Evolutionary conservation across 1,140 invertebrate species (phyloP), one percentile per base, ranked within the genome.

Genomic region (Tetramorium alpestre): DNA sequence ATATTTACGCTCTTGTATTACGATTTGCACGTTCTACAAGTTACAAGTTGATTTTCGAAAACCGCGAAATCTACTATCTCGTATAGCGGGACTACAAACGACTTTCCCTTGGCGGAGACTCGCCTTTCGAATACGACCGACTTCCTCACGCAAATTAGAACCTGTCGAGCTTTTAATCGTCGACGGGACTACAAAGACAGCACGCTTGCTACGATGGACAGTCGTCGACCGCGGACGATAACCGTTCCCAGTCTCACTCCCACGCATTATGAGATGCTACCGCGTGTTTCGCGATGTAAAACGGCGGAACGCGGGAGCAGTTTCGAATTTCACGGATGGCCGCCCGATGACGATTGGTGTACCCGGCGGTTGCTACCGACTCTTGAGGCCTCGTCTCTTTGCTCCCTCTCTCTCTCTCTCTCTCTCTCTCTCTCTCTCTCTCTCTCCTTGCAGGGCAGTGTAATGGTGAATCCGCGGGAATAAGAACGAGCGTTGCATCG

Each of bases 321-420:
- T 18, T 86, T 88, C 72, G 56, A 87, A 89, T 90, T 91, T 91
- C 89, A 90, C 84, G 90, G 90, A 87, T 90, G 90, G 64, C 18
- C 87, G 87, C 33, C 69, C 75, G 72, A 90, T 88, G 89, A 90
- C 89, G 75, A 90, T 90, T 86, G 75, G 69, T 85, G 49, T 28
- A 62, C 8, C 44, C 41, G 28, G 38, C 41, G 60, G 60, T 64
- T 25, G 33, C 72, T 41, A 47, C 38, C n/a, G 51, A 54, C 28
- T 69, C 49, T 22, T 22, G 41, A 78, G 38, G 28, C 38, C 38
- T 44, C 51, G n/a, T 73, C 80, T 73, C 67, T 11, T 44, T 54
- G 38, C n/a, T 67, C 38, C 13, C 18, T 51, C n/a, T 47, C 54
- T n/a, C 51, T n/a, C n/a, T 44, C 54, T 51, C 49, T 51, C n/a